These are phyloP conservation scores for Gallinago stenura DNA, from an alignment of 2,797 vertebrate genomes.

Conservation along the genomic window DNA sequence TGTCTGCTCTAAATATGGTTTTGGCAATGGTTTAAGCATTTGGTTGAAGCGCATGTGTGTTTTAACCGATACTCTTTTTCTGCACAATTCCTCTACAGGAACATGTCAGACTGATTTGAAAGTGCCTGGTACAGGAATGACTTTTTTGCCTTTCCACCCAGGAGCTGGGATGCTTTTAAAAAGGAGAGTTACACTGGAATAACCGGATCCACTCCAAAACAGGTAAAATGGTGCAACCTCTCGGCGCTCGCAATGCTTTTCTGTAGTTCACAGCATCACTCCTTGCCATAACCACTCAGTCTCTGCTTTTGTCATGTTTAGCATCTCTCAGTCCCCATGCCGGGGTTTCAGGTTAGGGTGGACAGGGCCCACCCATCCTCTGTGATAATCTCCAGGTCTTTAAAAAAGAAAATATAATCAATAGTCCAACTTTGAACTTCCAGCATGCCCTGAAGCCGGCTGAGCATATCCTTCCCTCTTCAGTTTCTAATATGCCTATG, in stretches of 20 bases:
- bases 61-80: neutral
- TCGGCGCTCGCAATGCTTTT: rapidly evolving
- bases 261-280: neutral
- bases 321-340: neutral
- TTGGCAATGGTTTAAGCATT: constrained; percentile 1
- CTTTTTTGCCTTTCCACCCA: neutral
- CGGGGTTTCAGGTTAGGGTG: neutral
- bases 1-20: neutral
- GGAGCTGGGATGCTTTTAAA: neutral
- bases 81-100: neutral
- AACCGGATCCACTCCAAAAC: rapidly evolving
- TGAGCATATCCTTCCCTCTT: neutral
- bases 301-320: neutral
- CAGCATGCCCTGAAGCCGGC: neutral
- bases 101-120: neutral
- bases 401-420: neutral
- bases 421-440: neutral
- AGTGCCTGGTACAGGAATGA: neutral
- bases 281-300: neutral
- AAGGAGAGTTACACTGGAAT: neutral
- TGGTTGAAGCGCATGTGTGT: neutral
- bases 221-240: neutral
- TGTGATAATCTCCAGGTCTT: neutral
- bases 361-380: neutral
- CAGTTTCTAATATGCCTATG: neutral